Evolutionary conservation across 2,888 invertebrate species (phyloP), one percentile per base, ranked within the genome.

Genomic region (Meliscaeva auricollis): DNA sequence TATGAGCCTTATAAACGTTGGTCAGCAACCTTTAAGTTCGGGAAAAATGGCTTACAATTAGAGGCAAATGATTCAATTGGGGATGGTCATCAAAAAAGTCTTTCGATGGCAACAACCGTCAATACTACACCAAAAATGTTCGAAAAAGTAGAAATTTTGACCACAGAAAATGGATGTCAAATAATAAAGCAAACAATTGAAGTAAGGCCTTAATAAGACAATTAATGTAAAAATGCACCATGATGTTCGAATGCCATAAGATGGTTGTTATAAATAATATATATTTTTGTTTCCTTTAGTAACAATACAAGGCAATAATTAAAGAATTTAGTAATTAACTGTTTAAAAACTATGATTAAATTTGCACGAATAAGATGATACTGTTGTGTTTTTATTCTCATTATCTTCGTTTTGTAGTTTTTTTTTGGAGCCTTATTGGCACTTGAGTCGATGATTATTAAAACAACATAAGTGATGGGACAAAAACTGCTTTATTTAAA

Each of bases 1-100:
- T 83, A 83, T 32, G 83, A 83, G 74, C 83, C 83, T 0, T 83
- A 83, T 17, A 78, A 66, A 26, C 64, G 79, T 1, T 83, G 83
- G 83, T 83, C 83, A 1, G 74, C 83, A 15, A 74, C 74, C 0
- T 83, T 79, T n/a, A 83, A 70, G 22, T 50, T 83, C 13, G 79
- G 74, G 17, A 70, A 70, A 26, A 74, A 83, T 70, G 46, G 66
- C 11, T 9, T n/a, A n/a, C n/a, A n/a, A n/a, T n/a, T 35, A 8
- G 68, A 74, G 1, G 26, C 17, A 5, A 78, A 74, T 22, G 68
- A 69, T 8, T 64, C 69, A 0, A 2, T 64, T 26, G 44, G 26
- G 9, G 69, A 73, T 26, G 68, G 60, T 15, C 35, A 62, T 8
- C 80, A 75, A 1, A 70, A 73, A 26, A 50, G 44, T 30, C 35